Percentiles rank a stretch among this genome's conserved stretches.
These are phyloP conservation scores for Trilocha varians DNA, from an alignment of 2,888 invertebrate genomes.

Conservation along the genomic window DNA sequence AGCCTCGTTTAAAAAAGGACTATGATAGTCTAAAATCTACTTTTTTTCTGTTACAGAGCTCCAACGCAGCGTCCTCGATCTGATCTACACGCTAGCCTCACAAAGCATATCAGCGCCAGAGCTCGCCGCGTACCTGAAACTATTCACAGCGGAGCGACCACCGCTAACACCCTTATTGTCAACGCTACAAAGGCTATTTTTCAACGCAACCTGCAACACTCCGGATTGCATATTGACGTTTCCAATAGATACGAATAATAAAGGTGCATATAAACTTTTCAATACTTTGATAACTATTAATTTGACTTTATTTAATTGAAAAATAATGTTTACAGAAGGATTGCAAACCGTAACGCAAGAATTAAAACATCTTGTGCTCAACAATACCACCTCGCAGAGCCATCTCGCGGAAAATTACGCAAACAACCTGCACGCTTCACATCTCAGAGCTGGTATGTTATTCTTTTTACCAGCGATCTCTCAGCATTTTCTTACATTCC, in stretches of 20 bases:
- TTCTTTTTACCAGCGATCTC: too few relatives aligned
- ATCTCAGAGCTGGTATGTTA: conserved; percentile 37
- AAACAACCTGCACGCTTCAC: conserved; percentile 31
- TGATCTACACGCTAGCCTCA: conserved; percentile 70
- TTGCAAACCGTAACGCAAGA: conserved; percentile 24
- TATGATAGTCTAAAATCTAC: conserved; percentile 1
- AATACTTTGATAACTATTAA: too few relatives aligned
- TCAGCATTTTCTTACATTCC: too few relatives aligned
- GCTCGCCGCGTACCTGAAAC: conserved; percentile 72
- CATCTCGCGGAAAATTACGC: conserved; percentile 40
- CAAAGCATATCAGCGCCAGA: conserved; percentile 68
- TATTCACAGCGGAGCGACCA: conserved; percentile 73
- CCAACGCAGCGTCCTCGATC: conserved; percentile 77
- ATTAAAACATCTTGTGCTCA: conserved; percentile 22
- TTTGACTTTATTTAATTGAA: too few relatives aligned
- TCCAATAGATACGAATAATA: conserved; percentile 38
- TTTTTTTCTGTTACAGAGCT: conserved; percentile 74
- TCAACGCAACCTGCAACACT: conserved; percentile 44
- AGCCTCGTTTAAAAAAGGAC: too few relatives aligned
- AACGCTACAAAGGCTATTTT: conserved; percentile 51
- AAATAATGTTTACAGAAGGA: conserved; percentile 14
- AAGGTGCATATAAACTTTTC: too few relatives aligned
- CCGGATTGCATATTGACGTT: conserved; percentile 74
- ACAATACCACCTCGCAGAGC: conserved; percentile 31
- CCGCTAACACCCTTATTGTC: conserved; percentile 67